Evolutionary conservation across 1,140 invertebrate species (phyloP).

Genomic region (Drosophila varians): DNA sequence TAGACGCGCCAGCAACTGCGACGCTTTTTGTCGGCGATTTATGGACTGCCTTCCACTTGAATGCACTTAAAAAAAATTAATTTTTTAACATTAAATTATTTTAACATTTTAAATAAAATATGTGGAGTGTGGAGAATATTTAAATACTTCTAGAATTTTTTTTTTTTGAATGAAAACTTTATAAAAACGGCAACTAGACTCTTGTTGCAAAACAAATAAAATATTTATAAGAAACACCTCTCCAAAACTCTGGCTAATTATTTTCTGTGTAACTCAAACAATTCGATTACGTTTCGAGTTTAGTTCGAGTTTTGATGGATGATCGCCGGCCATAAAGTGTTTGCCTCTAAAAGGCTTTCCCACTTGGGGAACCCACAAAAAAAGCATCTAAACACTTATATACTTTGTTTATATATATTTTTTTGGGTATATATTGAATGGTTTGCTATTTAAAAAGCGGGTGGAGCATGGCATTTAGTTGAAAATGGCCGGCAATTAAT

Average conservation of each 20-base stretch:
- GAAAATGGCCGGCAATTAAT: slow-evolving; percentile 33
- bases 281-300: background rate
- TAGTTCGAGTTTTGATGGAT: slow-evolving; percentile 54
- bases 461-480: slow-evolving; percentile 14
- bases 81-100: too few relatives aligned
- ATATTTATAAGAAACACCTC: too few relatives aligned
- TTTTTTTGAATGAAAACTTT: too few relatives aligned
- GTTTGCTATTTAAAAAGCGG: background rate
- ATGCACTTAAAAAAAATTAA: background rate
- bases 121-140: too few relatives aligned
- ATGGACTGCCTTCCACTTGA: slow-evolving; percentile 47
- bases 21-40: slow-evolving; percentile 59
- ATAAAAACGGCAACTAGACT: too few relatives aligned
- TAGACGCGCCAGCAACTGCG: slow-evolving; percentile 37
- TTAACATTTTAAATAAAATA: too few relatives aligned
- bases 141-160: too few relatives aligned
- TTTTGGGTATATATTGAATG: too few relatives aligned
- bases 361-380: background rate
- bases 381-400: background rate
- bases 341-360: slow-evolving; percentile 53
- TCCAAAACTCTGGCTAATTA: too few relatives aligned
- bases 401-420: background rate
- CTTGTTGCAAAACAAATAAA: too few relatives aligned
- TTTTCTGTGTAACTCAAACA: slow-evolving; percentile 1
- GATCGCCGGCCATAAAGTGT: slow-evolving; percentile 45